These are phyloP conservation scores for Himalopsyche tibetana DNA, from an alignment of 2,888 invertebrate species.

Conservation along the genomic window DNA sequence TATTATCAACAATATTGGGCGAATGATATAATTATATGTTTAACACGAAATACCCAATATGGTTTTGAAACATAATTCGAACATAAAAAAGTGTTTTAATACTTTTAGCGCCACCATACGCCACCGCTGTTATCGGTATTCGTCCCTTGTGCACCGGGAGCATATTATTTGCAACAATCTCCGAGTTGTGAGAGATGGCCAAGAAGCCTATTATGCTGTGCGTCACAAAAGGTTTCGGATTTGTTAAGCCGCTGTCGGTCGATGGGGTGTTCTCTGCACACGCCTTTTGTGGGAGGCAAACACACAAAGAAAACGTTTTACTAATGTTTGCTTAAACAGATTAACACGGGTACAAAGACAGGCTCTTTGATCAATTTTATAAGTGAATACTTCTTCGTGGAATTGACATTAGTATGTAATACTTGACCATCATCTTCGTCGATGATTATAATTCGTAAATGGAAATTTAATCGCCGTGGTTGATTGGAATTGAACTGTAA, in stretches of 20 bases:
- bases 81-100: too few relatives aligned
- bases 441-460: too few relatives aligned
- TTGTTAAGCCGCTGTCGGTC: constrained; percentile 11
- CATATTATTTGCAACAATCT: constrained; percentile 39
- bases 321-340: constrained; percentile 64
- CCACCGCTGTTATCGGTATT: background rate
- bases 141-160: constrained; percentile 5
- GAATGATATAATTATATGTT: too few relatives aligned
- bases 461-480: too few relatives aligned
- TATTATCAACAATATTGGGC: too few relatives aligned
- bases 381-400: background rate
- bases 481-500: too few relatives aligned
- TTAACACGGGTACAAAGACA: constrained; percentile 54
- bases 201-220: constrained; percentile 25
- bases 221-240: constrained; percentile 29
- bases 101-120: background rate
- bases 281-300: constrained; percentile 46
- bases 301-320: constrained; percentile 63
- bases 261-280: constrained; percentile 38
- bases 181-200: constrained; percentile 41
- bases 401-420: background rate
- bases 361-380: constrained; percentile 31
- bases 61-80: too few relatives aligned
- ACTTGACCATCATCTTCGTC: background rate
- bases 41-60: too few relatives aligned